phyloP scores from a whole-genome alignment of 2,113 vertebrate species.

The Cheilinus undulatus region DNA sequence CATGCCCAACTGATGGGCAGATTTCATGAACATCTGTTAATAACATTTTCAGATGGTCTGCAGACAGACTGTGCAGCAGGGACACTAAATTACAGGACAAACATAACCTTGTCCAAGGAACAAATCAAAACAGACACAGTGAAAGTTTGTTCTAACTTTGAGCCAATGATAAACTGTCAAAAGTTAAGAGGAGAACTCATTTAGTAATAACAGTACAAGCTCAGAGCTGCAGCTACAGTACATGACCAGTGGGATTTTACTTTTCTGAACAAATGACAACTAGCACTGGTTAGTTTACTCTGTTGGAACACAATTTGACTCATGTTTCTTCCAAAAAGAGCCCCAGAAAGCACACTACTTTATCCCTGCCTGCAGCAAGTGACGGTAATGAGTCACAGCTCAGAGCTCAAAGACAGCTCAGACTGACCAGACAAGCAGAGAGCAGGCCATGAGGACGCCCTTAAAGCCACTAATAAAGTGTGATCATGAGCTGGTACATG shows the following conservation, averaged over 20 bases:
- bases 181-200: neutral
- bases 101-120: neutral
- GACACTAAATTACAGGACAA: slow-evolving; percentile 18
- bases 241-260: neutral
- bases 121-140: neutral
- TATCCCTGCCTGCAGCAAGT: slow-evolving; percentile 44
- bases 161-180: neutral
- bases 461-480: slow-evolving; percentile 55
- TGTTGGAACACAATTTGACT: neutral
- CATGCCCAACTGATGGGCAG: slow-evolving; percentile 23
- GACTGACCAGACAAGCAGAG: slow-evolving; percentile 17
- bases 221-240: neutral
- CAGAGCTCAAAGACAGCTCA: slow-evolving; percentile 38
- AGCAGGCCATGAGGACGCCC: slow-evolving; percentile 28
- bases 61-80: slow-evolving; percentile 13
- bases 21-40: slow-evolving; percentile 48
- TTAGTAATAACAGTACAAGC: neutral
- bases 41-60: slow-evolving; percentile 18
- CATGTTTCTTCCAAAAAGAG: slow-evolving; percentile 8
- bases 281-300: neutral
- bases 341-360: neutral
- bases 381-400: slow-evolving; percentile 67
- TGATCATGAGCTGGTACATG: slow-evolving; percentile 36
- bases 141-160: neutral
- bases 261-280: neutral